Conservation (phyloP, 2,888 invertebrate genomes). For the Xestobium rufovillosum region DNA sequence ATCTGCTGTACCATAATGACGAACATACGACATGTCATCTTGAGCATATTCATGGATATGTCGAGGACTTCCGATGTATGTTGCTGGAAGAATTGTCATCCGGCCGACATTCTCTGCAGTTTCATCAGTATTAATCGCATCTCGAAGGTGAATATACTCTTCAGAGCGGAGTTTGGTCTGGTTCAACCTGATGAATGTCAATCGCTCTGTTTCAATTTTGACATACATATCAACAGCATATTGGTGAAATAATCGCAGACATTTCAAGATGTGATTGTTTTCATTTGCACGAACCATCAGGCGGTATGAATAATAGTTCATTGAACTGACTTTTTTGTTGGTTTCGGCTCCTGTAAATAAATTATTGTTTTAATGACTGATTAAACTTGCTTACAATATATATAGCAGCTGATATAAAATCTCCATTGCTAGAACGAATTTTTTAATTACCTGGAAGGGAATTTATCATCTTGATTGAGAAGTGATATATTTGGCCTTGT, state of each 20-base stretch:
- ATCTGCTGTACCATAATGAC: conserved; percentile 32
- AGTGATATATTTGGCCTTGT: too few species aligned
- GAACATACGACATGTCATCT: conserved; percentile 33
- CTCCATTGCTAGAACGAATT: too few species aligned
- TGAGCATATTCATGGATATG: conserved; percentile 32
- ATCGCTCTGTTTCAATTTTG: too few species aligned
- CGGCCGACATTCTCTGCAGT: conserved; percentile 25
- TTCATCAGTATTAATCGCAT: conserved; percentile 28
- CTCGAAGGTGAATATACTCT: conserved; percentile 36
- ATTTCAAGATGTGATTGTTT: conserved; percentile 28
- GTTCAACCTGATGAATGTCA: conserved; percentile 29
- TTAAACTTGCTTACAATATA: too few species aligned
- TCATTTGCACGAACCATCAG: conserved; percentile 28
- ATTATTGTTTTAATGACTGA: too few species aligned
- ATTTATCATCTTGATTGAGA: too few species aligned
- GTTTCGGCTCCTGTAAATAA: too few species aligned
- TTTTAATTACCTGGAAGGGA: too few species aligned
- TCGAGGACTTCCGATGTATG: too few species aligned
- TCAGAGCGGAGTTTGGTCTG: conserved; percentile 31
- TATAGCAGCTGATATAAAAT: too few species aligned
- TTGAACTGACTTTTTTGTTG: conserved; percentile 26
- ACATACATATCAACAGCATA: too few species aligned
- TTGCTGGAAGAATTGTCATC: conserved; percentile 28
- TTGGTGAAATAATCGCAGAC: conserved; percentile 31
- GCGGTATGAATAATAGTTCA: conserved; percentile 27